Base-by-base conservation (phyloP, 2,888 invertebrate genomes). In the Caenorhabditis sp. region DNA sequence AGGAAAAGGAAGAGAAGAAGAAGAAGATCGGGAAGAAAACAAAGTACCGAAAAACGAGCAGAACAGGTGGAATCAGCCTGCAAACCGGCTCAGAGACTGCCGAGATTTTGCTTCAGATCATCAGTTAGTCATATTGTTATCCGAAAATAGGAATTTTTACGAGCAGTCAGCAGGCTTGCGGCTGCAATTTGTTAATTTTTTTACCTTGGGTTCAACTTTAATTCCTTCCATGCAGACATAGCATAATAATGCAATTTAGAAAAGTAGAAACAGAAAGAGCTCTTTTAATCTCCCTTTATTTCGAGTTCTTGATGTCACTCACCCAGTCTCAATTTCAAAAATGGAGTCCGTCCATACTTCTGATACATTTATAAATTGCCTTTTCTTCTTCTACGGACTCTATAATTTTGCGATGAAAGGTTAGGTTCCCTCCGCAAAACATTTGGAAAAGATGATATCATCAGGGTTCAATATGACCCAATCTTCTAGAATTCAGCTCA, bases 11-110 rank as follows among this genome's bases (percentile, higher is more conserved):
- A n/a, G n/a, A 5, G 13, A 44, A 4, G 11, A 28, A 8, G n/a
- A 32, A 13, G 60, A 50, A 58, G 40, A 70, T 51, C 40, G 20
- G n/a, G 67, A 65, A 65, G 53, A 65, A 32, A 53, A 53, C 20
- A 50, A 53, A 61, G 53, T 61, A 60, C 58, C 20, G 35, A 6
- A 18, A 28, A 6, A 22, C 20, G 11, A n/a, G 2, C 24, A n/a
- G 47, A 26, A 53, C 64, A 67, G 67, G 55, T 67, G 61, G 47
- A 47, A 62, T 47, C 1, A 18, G 20, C 18, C 13, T 32, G 18
- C 20, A 18, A n/a, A 50, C 24, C 9, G 62, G 32, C 15, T 35
- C 64, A 35, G 20, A 50, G 50, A 50, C 61, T 51, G 50, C 20
- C 8, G 4, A 50, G 13, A 3, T 15, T 9, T 4, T 50, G 15